Evolutionary conservation across 2,888 invertebrate genomes (phyloP), one percentile per base, ranked within the genome.

Genomic region (Xanthia togata): DNA sequence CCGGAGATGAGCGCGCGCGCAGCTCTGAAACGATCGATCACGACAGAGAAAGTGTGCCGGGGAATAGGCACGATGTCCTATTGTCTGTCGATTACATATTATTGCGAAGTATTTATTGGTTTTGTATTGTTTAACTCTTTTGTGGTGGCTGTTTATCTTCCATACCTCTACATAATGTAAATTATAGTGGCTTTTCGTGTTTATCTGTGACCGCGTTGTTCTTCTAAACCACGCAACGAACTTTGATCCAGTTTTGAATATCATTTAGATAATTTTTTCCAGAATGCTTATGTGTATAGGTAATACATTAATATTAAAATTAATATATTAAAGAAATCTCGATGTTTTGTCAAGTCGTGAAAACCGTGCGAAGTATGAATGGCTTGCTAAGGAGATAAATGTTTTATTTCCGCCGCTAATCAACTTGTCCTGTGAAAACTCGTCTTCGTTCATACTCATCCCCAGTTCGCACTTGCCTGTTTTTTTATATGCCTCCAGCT

Each of bases 11-110:
- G 63, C 59, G 57, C 60, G 76, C 68, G 70, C 60, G 59, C 53
- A 65, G 62, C 44, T 79, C 82, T 82, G 80, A 87, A 79, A 87
- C 89, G 81, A 90, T 92, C 91, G 90, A 92, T 93, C 93, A 93
- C 93, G 92, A 90, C 84, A 87, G 92, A 89, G 93, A 93, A 93
- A 93, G 93, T 83, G 73, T 73, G 70, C 81, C 88, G 88, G 86
- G 86, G 89, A 91, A 83, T 87, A 87, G 78, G 63, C 80, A 82
- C 88, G 72, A 79, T 71, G 81, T 76, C 74, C 82, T 69, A 90
- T 87, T 89, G 85, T 87, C 67, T 73, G 71, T 57, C 35, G 76
- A 64, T 85, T 83, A 79, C 78, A 77, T 79, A 74, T 67, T 81
- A 81, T 89, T 89, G 81, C 74, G 76, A 83, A 83, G 73, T 69